Conservation (phyloP, 2,113 vertebrate species). For the Elachura formosa region DNA sequence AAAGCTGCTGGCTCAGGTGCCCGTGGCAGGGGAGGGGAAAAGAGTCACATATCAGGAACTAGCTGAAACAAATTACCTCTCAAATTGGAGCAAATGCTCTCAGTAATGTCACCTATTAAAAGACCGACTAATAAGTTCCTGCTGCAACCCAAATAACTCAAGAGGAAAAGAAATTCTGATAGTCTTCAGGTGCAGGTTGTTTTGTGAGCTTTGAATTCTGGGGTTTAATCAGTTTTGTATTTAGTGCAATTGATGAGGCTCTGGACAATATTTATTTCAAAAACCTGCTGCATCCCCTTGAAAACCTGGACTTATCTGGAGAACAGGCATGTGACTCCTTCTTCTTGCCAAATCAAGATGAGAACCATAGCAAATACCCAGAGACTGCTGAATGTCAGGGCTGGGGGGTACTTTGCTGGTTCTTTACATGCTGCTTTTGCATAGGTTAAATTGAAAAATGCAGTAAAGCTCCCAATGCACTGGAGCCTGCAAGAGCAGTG, state of each 20-base stretch:
- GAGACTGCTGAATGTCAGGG: background rate
- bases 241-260: background rate
- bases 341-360: background rate
- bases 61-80: conserved; percentile 46
- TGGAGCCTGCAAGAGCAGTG: background rate
- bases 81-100: conserved; percentile 51
- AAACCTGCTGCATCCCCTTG: background rate
- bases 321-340: background rate
- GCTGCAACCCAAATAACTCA: conserved; percentile 21
- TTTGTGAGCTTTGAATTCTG: background rate
- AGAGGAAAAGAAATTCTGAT: background rate
- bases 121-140: conserved; percentile 56
- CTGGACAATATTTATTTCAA: background rate
- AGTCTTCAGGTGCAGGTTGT: background rate
- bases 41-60: conserved; percentile 14
- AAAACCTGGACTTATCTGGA: background rate
- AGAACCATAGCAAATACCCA: background rate
- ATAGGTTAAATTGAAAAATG: background rate
- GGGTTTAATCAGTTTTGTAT: background rate
- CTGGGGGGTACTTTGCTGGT: background rate
- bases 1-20: conserved; percentile 13
- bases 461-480: background rate
- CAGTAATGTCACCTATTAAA: conserved; percentile 59
- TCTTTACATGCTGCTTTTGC: background rate
- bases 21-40: conserved; percentile 1